Conservation (phyloP, 1,140 invertebrate genomes). For the Procambarus virginalis region DNA sequence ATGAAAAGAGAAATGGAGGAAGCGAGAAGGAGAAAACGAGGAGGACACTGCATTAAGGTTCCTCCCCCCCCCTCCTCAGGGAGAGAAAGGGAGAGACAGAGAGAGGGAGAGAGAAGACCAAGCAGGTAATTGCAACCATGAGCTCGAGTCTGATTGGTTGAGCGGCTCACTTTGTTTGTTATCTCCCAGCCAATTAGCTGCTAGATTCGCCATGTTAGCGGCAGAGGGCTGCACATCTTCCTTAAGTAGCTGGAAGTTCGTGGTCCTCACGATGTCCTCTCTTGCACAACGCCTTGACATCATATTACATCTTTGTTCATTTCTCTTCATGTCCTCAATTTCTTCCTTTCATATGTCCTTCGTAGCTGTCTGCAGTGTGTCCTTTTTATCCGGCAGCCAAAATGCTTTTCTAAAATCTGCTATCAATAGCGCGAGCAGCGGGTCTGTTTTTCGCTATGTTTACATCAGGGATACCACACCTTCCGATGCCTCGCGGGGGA, state of each 20-base stretch:
- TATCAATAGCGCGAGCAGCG: not conserved
- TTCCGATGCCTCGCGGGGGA: no score
- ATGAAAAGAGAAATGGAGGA: no score
- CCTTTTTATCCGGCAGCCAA: no score
- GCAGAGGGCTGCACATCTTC: not conserved
- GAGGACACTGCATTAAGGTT: no score
- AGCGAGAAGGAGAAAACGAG: no score
- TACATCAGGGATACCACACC: no score
- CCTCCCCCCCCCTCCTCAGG: no score
- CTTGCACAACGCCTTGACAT: not conserved
- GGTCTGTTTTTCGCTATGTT: no score
- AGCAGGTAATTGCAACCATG: not conserved
- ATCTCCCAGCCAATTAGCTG: not conserved
- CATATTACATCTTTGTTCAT: not conserved
- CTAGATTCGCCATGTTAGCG: not conserved
- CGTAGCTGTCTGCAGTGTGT: not conserved
- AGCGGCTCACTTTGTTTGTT: not conserved
- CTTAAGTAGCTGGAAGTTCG: not conserved
- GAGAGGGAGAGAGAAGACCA: no score
- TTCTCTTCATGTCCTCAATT: not conserved
- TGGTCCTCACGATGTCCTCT: not conserved
- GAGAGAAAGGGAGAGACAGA: no score
- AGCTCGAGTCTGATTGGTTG: not conserved
- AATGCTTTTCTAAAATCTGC: not conserved
- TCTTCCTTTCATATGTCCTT: not conserved